Evolutionary conservation across 2,113 vertebrate genomes (phyloP), one percentile per base, ranked within the genome.

Genomic region (Manacus vitellinus): DNA sequence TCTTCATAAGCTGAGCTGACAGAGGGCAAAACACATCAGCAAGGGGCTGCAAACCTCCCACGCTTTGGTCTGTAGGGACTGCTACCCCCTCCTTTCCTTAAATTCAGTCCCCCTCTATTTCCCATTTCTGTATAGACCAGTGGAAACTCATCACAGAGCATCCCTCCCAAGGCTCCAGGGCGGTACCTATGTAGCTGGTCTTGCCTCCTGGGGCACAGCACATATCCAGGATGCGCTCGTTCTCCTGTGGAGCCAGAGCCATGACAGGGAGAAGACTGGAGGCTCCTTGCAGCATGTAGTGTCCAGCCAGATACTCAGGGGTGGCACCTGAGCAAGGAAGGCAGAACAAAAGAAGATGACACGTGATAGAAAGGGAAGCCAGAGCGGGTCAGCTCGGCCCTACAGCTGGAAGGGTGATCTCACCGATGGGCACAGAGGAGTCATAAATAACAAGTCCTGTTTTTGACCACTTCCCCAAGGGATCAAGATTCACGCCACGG

Each of bases 201-300:
- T 99, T 99, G 59, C 99, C 99, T 81, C 99, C 99, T 8, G 99
- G 99, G 65, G 99, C 99, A 68, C 98, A 98, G 89, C 99, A 99
- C 99, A 99, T 99, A 97, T 99, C 99, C 95, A 99, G 95, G 92
- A 99, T 98, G 14, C 98, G 96, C 93, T 99, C 99, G 0, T 99
- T 99, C 91, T 99, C 99, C 97, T 99, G 99, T 2, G 99, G 99
- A n/a, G 99, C 99, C 66, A 99, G 97, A 0, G 99, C 99, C 98
- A 99, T 99, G 89, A 99, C 99, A 1, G 99, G 99, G n/a, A 99
- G 97, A 66, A 99, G 98, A 73, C 99, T 99, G 58, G 99, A 99
- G 18, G 99, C 99, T 72, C 99, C 99, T 51, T 99, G 99, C 59
- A 99, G 97, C 99, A 99, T 99, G 93, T 99, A 99, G 78, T 99